phyloP scores from a whole-genome alignment of 2,113 vertebrate species.

The Corapipo altera region DNA sequence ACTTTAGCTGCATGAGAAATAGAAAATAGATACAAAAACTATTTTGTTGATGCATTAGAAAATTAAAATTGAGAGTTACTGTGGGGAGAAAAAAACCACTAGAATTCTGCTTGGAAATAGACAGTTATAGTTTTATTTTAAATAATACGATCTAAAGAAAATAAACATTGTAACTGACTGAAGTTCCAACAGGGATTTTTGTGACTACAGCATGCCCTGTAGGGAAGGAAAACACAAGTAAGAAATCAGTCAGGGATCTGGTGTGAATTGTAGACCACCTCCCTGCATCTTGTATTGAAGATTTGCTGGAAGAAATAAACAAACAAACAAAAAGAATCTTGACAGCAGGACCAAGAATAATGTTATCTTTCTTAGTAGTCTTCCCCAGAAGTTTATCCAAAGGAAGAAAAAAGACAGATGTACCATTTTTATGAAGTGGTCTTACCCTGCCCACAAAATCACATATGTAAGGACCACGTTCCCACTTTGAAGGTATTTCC shows the following conservation, averaged over 20 bases:
- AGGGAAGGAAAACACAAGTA: background rate
- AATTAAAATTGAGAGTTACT: background rate
- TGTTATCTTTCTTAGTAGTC: background rate
- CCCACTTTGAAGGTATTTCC: background rate
- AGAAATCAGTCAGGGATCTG: background rate
- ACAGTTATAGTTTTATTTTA: background rate
- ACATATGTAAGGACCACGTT: rapidly evolving
- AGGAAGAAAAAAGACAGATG: background rate
- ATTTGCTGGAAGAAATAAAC: background rate
- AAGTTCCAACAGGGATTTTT: background rate
- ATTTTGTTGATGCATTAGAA: background rate
- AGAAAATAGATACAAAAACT: background rate
- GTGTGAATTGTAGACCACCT: background rate
- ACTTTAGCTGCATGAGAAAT: background rate
- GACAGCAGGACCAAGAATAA: background rate
- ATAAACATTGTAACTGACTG: background rate
- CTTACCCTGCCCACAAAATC: background rate
- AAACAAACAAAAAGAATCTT: background rate
- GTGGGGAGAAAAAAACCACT: background rate
- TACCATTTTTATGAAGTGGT: background rate
- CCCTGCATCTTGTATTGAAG: background rate
- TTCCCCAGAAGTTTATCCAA: background rate
- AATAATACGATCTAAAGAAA: background rate
- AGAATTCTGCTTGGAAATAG: background rate
- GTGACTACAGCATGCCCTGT: background rate